phyloP scores from a whole-genome alignment of 2,113 vertebrate species.

The western clawed frog (Xenopus tropicalis) region DNA sequence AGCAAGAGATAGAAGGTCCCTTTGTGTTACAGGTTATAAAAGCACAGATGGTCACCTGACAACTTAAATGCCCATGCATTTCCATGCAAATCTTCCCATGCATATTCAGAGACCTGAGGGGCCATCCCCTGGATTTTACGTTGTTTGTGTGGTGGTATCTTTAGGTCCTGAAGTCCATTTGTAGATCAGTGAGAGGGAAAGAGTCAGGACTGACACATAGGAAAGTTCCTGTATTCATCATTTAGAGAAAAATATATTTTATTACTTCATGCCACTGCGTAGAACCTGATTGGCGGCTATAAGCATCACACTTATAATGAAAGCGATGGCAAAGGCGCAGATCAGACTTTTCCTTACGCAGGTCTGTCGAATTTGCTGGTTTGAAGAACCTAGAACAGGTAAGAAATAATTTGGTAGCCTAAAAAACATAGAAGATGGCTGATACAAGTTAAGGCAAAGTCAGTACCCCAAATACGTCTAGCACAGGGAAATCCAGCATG shows the following conservation, averaged over 20 bases:
- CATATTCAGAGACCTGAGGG: slow-evolving; percentile 35
- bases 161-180: slow-evolving; percentile 18
- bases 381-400: slow-evolving; percentile 77
- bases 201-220: neutral
- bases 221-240: slow-evolving; percentile 12
- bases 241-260: neutral
- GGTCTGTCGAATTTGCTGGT: slow-evolving; percentile 96
- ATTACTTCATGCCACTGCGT: slow-evolving; percentile 93
- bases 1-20: neutral
- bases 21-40: slow-evolving; percentile 38
- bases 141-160: neutral
- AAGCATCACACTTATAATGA: slow-evolving; percentile 98
- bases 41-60: slow-evolving; percentile 45
- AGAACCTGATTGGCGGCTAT: slow-evolving; percentile 97
- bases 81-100: slow-evolving; percentile 45
- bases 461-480: neutral
- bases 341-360: slow-evolving; percentile 95
- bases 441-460: neutral
- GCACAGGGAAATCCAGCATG: too few relatives aligned
- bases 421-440: neutral
- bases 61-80: slow-evolving; percentile 44
- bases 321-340: slow-evolving; percentile 95
- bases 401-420: neutral
- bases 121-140: slow-evolving; percentile 9
- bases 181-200: slow-evolving; percentile 1